Evolutionary conservation across 1,140 invertebrate genomes (phyloP), one percentile per base, ranked within the genome.

Genomic region (Bombus superbus): DNA sequence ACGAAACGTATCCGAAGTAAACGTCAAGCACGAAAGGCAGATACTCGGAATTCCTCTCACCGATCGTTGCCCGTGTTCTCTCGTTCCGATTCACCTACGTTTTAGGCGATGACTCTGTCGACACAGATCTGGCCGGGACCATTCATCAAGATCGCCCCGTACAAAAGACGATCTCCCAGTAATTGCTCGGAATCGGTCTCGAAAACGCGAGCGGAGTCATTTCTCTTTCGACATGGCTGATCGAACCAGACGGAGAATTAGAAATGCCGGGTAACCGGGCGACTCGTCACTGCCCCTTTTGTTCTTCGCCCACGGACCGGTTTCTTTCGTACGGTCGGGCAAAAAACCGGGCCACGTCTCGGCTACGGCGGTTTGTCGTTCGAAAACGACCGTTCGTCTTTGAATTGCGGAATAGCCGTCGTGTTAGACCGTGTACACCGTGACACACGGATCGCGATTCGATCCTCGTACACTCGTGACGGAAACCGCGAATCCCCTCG

Each of bases 221-320:
- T 90, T 88, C 76, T 83, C 81, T 84, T 84, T 90, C 83, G 81
- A 81, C 79, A 69, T 81, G n/a, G 64, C 32, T n/a, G 73, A 88
- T 86, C 69, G 71, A 64, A 76, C 47, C 73, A 53, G 40, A 75
- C 47, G 83, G 64, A 32, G 73, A 86, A 90, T 83, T 90, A 90
- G 83, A 88, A 90, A 90, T 88, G 79, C 77, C 69, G 59, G 40
- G 28, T 32, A 78, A 35, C 44, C 66, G 28, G 40, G 59, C 47
- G 53, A 66, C n/a, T 80, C 59, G 72, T 85, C 57, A 42, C 42
- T 85, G 66, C 42, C 13, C 66, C 78, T 74, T 89, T 89, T 89
- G 72, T 89, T 88, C 81, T 35, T 78, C 32, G 22, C 8, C 28
- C 28, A n/a, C 32, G 25, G 85, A 89, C 76, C 66, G 88, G 88